A percentile compares a stretch with the other conserved stretches of the same genome.
Evolutionary conservation across 1,140 invertebrate genomes (phyloP).

Genomic region (Condylostylus longicornis): DNA sequence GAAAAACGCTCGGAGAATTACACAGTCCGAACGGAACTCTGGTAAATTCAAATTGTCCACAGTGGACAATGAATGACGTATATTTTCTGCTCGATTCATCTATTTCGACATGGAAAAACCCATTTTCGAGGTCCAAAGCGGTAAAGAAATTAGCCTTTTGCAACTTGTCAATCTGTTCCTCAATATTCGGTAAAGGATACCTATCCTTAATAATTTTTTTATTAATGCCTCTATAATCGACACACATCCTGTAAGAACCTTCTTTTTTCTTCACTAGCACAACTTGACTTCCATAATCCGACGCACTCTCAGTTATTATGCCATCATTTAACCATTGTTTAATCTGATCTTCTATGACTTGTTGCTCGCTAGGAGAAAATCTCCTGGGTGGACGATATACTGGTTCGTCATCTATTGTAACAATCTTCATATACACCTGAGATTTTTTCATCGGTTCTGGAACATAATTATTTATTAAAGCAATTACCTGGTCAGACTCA

Average conservation of each 20-base stretch:
- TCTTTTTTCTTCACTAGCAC: conserved; percentile 17
- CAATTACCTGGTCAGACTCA: too few species aligned
- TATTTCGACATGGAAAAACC: conserved; percentile 6
- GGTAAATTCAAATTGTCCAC: conserved; percentile 26
- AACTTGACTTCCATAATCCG: conserved; percentile 14
- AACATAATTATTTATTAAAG: too few species aligned
- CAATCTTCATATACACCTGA: conserved; percentile 7
- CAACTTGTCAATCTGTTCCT: conserved; percentile 17
- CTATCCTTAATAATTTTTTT: conserved; percentile 10
- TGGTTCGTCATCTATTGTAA: conserved; percentile 13
- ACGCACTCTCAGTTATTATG: conserved; percentile 18
- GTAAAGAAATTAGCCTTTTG: conserved; percentile 12
- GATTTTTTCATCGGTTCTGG: background rate
- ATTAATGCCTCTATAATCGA: conserved; percentile 16
- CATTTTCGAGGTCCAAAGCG: conserved; percentile 14
- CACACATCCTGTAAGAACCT: conserved; percentile 10
- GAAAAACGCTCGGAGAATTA: conserved; percentile 18
- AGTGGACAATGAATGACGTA: conserved; percentile 3
- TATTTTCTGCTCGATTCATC: conserved; percentile 3
- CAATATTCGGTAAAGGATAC: conserved; percentile 20
- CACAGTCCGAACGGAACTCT: conserved; percentile 27
- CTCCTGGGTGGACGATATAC: conserved; percentile 18
- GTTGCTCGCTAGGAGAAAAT: conserved; percentile 17
- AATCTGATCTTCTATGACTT: conserved; percentile 17
- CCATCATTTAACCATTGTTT: conserved; percentile 18